A percentile compares a stretch with the other conserved stretches of the same genome.
Evolutionary conservation across 2,888 invertebrate species (phyloP).

Genomic region (Aethes cnicana): DNA sequence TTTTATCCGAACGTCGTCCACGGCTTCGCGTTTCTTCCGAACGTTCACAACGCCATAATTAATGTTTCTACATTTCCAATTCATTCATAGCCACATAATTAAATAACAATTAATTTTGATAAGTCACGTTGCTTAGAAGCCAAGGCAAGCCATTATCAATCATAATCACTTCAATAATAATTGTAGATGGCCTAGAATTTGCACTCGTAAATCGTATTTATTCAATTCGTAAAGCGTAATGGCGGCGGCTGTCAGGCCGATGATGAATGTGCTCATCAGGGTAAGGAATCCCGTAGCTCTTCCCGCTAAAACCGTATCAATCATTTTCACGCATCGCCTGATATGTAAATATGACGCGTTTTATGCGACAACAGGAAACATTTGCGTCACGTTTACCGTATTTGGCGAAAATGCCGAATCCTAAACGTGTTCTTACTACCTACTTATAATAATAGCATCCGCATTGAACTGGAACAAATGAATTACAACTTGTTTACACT

Average conservation of each 20-base stretch:
- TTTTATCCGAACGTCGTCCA: too few species aligned
- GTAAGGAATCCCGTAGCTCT: constrained; percentile 43
- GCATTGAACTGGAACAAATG: constrained; percentile 17
- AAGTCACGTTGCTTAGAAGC: too few species aligned
- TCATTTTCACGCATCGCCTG: constrained; percentile 65
- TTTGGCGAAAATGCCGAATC: constrained; percentile 12
- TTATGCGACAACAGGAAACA: constrained; percentile 50
- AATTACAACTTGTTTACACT: constrained; percentile 19
- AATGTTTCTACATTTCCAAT: too few species aligned
- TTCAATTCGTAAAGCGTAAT: constrained; percentile 54
- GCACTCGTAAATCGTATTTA: constrained; percentile 41
- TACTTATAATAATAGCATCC: constrained; percentile 20
- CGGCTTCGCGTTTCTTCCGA: too few species aligned
- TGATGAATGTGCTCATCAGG: constrained; percentile 70
- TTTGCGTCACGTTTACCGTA: constrained; percentile 29
- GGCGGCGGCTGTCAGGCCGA: constrained; percentile 52
- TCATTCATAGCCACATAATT: too few species aligned
- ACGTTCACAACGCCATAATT: too few species aligned
- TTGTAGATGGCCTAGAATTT: constrained; percentile 21
- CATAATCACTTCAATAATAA: constrained; percentile 21
- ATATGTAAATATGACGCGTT: constrained; percentile 61
- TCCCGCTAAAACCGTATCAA: constrained; percentile 62
- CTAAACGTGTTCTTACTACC: constrained; percentile 21
- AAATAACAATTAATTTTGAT: too few species aligned
- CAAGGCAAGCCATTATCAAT: constrained; percentile 1